phyloP scores from a whole-genome alignment of 2,888 invertebrate genomes.

The Sminthurides aquaticus region DNA sequence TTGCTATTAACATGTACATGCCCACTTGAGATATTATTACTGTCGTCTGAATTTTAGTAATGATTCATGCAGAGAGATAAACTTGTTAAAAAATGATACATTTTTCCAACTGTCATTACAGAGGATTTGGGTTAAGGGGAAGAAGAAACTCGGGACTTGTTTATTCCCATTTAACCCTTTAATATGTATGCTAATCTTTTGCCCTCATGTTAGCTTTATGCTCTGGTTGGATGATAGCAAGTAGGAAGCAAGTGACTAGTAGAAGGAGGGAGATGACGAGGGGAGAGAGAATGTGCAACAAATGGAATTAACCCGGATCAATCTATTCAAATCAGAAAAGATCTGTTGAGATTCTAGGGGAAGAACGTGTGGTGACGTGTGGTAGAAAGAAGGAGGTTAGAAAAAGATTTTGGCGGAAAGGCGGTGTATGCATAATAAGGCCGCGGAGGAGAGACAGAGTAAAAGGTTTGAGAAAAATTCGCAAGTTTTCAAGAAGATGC shows the following conservation, averaged over 20 bases:
- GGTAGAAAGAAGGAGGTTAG: neutral
- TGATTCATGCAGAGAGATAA: neutral
- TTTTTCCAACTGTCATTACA: neutral
- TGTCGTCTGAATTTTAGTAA: neutral
- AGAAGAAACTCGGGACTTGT: too few species aligned
- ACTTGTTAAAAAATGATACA: neutral
- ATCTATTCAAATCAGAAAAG: neutral
- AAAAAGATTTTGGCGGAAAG: too few species aligned
- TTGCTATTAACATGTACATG: neutral
- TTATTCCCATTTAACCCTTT: too few species aligned
- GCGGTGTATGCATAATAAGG: too few species aligned
- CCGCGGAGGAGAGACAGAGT: constrained; percentile 2
- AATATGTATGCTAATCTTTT: too few species aligned
- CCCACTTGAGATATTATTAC: neutral
- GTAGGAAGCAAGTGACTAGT: too few species aligned
- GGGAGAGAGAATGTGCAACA: too few species aligned
- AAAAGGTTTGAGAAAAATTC: neutral
- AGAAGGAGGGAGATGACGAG: too few species aligned
- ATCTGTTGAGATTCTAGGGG: neutral
- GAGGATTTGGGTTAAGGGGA: neutral
- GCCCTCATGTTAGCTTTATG: too few species aligned
- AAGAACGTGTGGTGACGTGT: neutral
- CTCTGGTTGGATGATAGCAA: too few species aligned
- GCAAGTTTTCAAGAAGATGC: neutral
- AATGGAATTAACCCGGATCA: neutral